These are phyloP conservation scores for Polymixis lichenea DNA, from an alignment of 2,888 invertebrate genomes.

Conservation along the genomic window DNA sequence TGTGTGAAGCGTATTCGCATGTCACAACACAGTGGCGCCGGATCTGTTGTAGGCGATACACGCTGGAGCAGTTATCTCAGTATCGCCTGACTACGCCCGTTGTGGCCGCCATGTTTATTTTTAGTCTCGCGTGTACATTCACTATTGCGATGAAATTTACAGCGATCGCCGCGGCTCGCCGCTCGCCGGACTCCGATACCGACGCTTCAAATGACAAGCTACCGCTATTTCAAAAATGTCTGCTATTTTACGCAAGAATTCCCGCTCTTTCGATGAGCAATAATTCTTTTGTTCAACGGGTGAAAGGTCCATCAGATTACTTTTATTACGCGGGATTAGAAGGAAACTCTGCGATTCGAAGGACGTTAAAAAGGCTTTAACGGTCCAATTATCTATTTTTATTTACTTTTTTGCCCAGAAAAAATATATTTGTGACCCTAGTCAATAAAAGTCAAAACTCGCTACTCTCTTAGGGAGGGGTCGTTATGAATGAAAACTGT, in stretches of 20 bases:
- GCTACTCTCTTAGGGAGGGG: slow-evolving; percentile 10
- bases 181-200: slow-evolving; percentile 82
- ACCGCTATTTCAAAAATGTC: slow-evolving; percentile 87
- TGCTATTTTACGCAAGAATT: slow-evolving; percentile 85
- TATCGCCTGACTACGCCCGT: slow-evolving; percentile 85
- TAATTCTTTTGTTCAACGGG: slow-evolving; percentile 82
- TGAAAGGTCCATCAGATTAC: slow-evolving; percentile 78
- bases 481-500: slow-evolving; percentile 63
- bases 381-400: slow-evolving; percentile 19
- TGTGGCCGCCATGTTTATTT: slow-evolving; percentile 87
- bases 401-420: neutral
- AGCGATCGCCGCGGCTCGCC: slow-evolving; percentile 79
- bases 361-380: slow-evolving; percentile 35
- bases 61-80: slow-evolving; percentile 84
- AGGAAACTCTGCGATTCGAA: slow-evolving; percentile 54
- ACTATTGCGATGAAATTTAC: slow-evolving; percentile 88
- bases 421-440: neutral
- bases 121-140: slow-evolving; percentile 87
- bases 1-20: slow-evolving; percentile 76
- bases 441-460: slow-evolving; percentile 4
- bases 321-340: slow-evolving; percentile 76
- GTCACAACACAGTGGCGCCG: slow-evolving; percentile 78
- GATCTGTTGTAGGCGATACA: slow-evolving; percentile 76
- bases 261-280: slow-evolving; percentile 81
- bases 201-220: slow-evolving; percentile 85